These are phyloP conservation scores for Atlantisia rogersi DNA, from an alignment of 2,113 vertebrate species.

Conservation along the genomic window DNA sequence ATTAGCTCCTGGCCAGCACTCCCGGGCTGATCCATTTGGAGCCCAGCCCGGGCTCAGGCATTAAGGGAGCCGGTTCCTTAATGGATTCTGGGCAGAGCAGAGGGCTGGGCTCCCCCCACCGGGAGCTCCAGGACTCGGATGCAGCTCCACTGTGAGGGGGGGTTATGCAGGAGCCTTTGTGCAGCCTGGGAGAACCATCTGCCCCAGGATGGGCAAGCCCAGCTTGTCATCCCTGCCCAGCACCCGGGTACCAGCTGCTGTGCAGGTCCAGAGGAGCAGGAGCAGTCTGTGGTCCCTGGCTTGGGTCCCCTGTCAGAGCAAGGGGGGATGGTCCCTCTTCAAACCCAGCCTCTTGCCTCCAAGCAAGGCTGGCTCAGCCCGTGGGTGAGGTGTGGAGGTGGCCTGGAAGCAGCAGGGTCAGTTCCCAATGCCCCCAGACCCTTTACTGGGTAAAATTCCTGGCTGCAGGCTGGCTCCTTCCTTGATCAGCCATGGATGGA, in stretches of 20 bases:
- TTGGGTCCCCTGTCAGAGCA: not conserved
- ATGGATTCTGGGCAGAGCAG: not conserved
- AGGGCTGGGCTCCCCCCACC: not conserved
- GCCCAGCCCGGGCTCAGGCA: not conserved
- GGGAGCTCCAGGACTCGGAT: not conserved
- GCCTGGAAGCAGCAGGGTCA: not conserved
- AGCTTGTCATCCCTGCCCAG: not conserved
- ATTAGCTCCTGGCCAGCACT: not conserved
- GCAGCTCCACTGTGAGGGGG: not conserved
- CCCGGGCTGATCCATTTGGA: not conserved
- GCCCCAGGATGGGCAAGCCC: not conserved
- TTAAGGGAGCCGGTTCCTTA: rapidly evolving
- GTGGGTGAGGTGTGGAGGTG: not conserved
- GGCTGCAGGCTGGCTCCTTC: not conserved
- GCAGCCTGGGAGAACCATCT: not conserved
- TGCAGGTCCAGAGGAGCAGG: not conserved
- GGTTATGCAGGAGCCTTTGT: not conserved
- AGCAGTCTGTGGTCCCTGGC: not conserved
- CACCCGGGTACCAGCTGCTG: not conserved
- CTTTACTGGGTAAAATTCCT: not conserved
- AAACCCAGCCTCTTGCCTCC: not conserved
- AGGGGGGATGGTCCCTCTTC: not conserved
- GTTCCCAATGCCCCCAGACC: not conserved
- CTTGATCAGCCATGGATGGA: not conserved
- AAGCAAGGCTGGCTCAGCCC: not conserved